A percentile compares a stretch with the other conserved stretches of the same genome.
Conservation (phyloP, 2,113 vertebrate genomes). For the Azemiops feae region DNA sequence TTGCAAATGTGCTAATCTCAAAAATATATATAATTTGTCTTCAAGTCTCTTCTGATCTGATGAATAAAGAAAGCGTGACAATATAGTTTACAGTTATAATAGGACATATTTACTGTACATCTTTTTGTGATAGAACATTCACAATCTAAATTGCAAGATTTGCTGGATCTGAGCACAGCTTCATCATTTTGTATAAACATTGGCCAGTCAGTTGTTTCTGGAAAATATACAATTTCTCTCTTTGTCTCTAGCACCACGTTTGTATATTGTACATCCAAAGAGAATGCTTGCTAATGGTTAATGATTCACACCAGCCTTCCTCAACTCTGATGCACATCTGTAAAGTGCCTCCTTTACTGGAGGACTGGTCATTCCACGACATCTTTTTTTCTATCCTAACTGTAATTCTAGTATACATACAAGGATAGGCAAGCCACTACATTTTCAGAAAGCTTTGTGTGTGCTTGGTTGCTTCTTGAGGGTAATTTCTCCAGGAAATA, state of each 20-base stretch:
- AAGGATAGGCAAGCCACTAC: not conserved
- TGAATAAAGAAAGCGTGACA: not conserved
- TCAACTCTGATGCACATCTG: not conserved
- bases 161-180: not conserved
- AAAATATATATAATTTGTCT: not conserved
- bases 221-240: not conserved
- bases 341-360: not conserved
- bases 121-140: not conserved
- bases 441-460: not conserved
- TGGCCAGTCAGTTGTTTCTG: not conserved
- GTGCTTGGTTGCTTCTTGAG: not conserved
- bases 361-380: not conserved
- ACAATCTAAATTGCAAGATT: not conserved
- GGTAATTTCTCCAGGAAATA: not conserved
- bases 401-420: not conserved
- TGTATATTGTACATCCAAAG: not conserved
- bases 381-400: not conserved
- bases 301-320: not conserved
- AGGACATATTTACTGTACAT: not conserved
- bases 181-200: not conserved
- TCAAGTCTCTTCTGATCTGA: not conserved
- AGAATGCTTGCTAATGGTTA: not conserved
- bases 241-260: not conserved
- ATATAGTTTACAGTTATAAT: not conserved
- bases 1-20: not conserved